These are phyloP conservation scores for Xestia ashworthii DNA, from an alignment of 2,888 invertebrate species.

Conservation along the genomic window DNA sequence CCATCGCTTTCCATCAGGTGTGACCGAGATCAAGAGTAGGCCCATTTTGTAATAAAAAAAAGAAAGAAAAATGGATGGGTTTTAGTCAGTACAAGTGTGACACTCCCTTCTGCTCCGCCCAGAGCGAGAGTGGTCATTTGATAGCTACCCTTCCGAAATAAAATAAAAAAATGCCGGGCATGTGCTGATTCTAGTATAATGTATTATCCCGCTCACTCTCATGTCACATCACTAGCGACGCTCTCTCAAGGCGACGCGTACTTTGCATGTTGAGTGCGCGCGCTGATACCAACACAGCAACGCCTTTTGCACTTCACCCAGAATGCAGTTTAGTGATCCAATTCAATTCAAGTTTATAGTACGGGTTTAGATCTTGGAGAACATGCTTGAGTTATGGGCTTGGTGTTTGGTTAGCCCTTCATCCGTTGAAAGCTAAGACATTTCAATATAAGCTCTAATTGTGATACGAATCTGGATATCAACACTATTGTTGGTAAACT, in stretches of 20 bases:
- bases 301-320: constrained; percentile 68
- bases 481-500: too few species aligned
- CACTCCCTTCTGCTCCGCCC: too few species aligned
- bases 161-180: neutral
- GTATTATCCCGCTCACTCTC: neutral
- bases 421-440: neutral
- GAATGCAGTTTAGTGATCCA: constrained; percentile 69
- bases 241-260: constrained; percentile 62
- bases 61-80: too few species aligned
- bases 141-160: too few species aligned
- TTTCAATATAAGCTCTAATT: neutral
- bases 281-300: constrained; percentile 62
- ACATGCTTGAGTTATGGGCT: constrained; percentile 18
- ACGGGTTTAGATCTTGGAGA: constrained; percentile 3
- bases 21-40: too few species aligned
- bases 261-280: constrained; percentile 71
- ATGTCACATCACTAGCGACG: constrained; percentile 56
- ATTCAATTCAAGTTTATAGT: constrained; percentile 64
- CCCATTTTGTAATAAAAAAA: too few species aligned
- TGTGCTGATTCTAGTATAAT: neutral
- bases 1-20: too few species aligned
- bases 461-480: too few species aligned
- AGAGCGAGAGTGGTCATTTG: too few species aligned
- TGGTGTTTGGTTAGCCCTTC: too few species aligned
- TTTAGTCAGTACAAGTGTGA: too few species aligned